These are phyloP conservation scores for Cyclopterus lumpus DNA, from an alignment of 2,797 vertebrate genomes.

Conservation along the genomic window DNA sequence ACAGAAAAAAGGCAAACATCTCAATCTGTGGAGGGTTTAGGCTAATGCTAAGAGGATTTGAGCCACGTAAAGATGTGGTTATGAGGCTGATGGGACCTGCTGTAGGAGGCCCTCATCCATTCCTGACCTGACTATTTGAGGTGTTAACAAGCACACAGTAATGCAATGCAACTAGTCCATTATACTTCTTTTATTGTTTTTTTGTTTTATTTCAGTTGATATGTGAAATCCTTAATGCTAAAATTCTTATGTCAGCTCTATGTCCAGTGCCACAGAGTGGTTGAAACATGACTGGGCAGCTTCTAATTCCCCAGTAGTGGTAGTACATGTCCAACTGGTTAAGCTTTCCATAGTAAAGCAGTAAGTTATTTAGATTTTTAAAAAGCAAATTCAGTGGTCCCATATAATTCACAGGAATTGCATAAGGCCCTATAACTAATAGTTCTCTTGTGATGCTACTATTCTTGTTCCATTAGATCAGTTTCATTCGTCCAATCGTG, in stretches of 20 bases:
- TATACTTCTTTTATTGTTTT: background rate
- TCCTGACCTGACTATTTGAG: background rate
- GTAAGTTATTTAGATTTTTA: background rate
- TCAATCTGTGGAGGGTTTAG: slow-evolving; percentile 60
- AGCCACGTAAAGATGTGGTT: slow-evolving; percentile 36
- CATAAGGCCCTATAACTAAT: background rate
- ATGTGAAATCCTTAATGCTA: background rate
- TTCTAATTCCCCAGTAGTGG: background rate
- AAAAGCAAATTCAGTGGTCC: background rate
- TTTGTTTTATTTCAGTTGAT: background rate
- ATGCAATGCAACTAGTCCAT: background rate
- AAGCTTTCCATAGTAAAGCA: background rate
- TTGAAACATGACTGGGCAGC: background rate
- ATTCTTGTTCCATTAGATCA: background rate
- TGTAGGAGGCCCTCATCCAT: background rate
- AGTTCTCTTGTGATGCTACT: background rate
- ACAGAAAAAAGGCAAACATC: slow-evolving; percentile 55
- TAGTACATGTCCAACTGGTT: background rate
- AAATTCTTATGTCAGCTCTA: background rate
- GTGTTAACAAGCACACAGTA: background rate
- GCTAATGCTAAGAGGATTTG: slow-evolving; percentile 35
- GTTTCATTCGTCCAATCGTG: background rate
- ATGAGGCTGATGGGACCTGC: slow-evolving; percentile 17
- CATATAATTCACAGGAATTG: background rate
- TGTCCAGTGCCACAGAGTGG: background rate